These are phyloP conservation scores for Didymodactylos carnosus DNA, from an alignment of 2,888 invertebrate genomes.

Conservation along the genomic window DNA sequence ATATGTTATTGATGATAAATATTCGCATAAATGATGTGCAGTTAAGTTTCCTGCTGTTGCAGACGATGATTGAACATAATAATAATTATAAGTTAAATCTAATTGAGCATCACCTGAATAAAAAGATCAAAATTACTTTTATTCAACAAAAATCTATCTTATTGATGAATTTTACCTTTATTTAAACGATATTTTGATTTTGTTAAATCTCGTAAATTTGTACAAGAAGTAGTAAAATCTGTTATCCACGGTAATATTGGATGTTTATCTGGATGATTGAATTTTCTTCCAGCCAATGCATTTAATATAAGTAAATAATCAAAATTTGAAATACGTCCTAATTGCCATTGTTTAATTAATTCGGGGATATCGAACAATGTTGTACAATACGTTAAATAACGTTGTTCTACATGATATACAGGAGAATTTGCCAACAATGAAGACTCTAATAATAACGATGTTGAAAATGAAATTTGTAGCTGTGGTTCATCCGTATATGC, in stretches of 20 bases:
- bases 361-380: conserved; percentile 1
- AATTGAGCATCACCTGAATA: conserved; percentile 16
- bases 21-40: conserved; percentile 73
- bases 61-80: conserved; percentile 16
- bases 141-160: too few species aligned
- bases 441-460: too few species aligned
- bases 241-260: conserved; percentile 92
- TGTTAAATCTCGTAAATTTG: conserved; percentile 68
- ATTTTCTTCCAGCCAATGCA: conserved; percentile 44
- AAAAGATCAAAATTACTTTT: conserved; percentile 16
- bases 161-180: conserved; percentile 42
- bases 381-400: not conserved
- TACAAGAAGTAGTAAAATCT: conserved; percentile 63
- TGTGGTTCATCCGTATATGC: too few species aligned
- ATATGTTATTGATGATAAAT: conserved; percentile 84
- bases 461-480: not conserved
- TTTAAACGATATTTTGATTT: conserved; percentile 84
- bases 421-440: not conserved
- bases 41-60: conserved; percentile 36
- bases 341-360: conserved; percentile 6
- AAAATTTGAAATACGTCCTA: conserved; percentile 52
- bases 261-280: conserved; percentile 70
- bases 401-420: not conserved
- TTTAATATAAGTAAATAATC: conserved; percentile 77
- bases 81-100: conserved; percentile 9